Conservation (phyloP, 2,113 vertebrate species). For the Sakesphorus luctuosus region DNA sequence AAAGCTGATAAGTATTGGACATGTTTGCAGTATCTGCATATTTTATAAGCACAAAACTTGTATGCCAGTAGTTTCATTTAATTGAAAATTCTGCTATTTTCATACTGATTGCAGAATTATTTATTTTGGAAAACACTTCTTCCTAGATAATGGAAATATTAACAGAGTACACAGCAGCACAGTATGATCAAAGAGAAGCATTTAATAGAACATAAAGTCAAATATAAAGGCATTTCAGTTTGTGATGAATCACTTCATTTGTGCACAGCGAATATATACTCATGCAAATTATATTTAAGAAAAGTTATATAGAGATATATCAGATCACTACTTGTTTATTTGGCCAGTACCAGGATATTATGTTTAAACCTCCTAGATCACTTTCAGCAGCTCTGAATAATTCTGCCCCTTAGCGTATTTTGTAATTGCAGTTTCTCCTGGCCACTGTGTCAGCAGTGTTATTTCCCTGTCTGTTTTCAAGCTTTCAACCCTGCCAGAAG, state of each 20-base stretch:
- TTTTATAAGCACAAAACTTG: background rate
- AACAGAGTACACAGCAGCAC: background rate
- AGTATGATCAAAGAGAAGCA: background rate
- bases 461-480: background rate
- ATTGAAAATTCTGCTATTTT: background rate
- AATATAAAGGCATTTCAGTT: background rate
- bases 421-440: background rate
- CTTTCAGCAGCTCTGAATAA: background rate
- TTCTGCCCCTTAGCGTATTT: background rate
- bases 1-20: background rate
- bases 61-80: background rate
- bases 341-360: background rate
- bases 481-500: background rate
- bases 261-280: background rate
- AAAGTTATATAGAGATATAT: background rate
- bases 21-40: background rate
- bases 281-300: background rate
- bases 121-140: background rate
- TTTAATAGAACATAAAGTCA: background rate
- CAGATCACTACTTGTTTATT: background rate
- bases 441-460: background rate
- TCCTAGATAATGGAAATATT: background rate
- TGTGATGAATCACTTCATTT: background rate
- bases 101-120: background rate
- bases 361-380: background rate